Evolutionary conservation across 2,888 invertebrate genomes (phyloP).

Genomic region (Automeris io): DNA sequence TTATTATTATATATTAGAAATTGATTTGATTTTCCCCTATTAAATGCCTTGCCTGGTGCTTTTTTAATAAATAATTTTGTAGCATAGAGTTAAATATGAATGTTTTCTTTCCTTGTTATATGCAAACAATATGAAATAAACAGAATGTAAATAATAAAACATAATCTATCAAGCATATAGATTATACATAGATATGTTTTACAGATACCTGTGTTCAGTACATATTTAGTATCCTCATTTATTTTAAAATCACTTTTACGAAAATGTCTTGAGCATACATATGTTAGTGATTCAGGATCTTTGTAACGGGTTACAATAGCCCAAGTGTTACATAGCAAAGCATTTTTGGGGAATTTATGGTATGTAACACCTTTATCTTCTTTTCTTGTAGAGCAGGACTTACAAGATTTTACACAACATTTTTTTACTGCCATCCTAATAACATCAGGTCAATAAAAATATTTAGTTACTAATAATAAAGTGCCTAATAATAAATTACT

Average conservation of each 20-base stretch:
- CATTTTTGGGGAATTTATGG: constrained; percentile 84
- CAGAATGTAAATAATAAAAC: constrained; percentile 15
- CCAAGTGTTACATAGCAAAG: constrained; percentile 79
- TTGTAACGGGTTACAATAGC: constrained; percentile 78
- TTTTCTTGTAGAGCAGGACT: constrained; percentile 76
- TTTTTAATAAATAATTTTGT: too few species aligned
- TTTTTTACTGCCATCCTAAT: constrained; percentile 78
- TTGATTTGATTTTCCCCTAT: too few species aligned
- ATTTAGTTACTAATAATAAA: too few species aligned
- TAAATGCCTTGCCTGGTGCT: too few species aligned
- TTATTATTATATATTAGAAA: too few species aligned
- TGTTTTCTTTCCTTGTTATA: too few species aligned
- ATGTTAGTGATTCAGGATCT: constrained; percentile 70
- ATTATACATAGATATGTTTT: constrained; percentile 19
- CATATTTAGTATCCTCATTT: constrained; percentile 82
- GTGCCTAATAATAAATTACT: too few species aligned
- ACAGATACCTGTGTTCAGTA: constrained; percentile 77
- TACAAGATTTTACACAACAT: constrained; percentile 80
- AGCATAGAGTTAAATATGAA: too few species aligned
- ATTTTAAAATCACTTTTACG: constrained; percentile 83
- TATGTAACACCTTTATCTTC: constrained; percentile 84
- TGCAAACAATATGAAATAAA: constrained; percentile 7
- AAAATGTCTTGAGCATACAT: constrained; percentile 87
- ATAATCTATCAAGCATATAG: constrained; percentile 21
- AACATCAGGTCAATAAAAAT: too few species aligned